Base-by-base conservation (phyloP, 2,113 vertebrate genomes). In the Lates calcarifer region DNA sequence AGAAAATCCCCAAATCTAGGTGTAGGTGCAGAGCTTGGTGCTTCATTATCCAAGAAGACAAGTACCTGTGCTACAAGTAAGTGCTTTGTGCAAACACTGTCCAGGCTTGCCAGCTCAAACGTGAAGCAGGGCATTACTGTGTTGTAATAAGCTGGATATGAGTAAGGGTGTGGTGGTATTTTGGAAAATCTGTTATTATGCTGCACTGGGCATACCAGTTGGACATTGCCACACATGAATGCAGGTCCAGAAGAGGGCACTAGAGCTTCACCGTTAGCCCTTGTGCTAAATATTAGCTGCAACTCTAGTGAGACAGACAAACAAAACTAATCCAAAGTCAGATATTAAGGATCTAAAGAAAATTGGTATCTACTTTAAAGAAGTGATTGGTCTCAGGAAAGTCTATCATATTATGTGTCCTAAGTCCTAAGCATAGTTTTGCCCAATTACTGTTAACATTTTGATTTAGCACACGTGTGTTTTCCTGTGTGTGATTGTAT, bases 241-340 rank as follows among this genome's bases (percentile, higher is more conserved):
- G 4, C 20, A 37, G 6, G 45, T 78, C 74, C 86, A 91, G 41
- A 24, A 79, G 86, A 49, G 79, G 83, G 83, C 29, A 29, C 4
- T 43, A 4, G 2, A 61, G 53, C 33, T 28, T 37, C 41, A 86
- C 8, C 53, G 22, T 61, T 57, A 1, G 5, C 20, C 8, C 11
- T 14, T 10, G 20, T 51, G 58, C 18, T 15, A 7, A 51, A 24
- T 65, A 22, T 35, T 28, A 61, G 29, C 64, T 74, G 5, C 20
- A 37, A 6, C 45, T 28, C 1, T 17, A 7, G 0, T 14, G 5
- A 43, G 14, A 41, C 5, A 14, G 43, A 74, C 28, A 14, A 39
- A 29, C 49, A 61, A 7, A 13, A 13, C 37, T 68, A 37, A 33
- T 20, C 26, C 15, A 33, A 24, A 28, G 15, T 33, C 12, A 24